A percentile compares a stretch with the other conserved stretches of the same genome.
phyloP scores from a whole-genome alignment of 1,140 invertebrate species.

The Euura saliciscinereae region DNA sequence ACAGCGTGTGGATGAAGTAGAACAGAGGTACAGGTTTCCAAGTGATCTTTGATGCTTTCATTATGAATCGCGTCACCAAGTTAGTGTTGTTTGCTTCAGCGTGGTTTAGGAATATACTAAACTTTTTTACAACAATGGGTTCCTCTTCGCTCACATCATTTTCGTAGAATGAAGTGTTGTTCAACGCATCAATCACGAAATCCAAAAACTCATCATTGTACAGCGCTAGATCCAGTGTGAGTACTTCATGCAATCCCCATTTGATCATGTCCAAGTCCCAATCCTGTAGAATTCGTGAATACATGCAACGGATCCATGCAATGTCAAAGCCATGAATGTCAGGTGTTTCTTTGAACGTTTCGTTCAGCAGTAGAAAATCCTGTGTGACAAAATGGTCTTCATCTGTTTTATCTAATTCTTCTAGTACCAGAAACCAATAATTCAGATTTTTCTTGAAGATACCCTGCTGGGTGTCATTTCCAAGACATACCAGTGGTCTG shows the following conservation, averaged over 20 bases:
- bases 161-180: constrained; percentile 47
- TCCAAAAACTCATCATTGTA: constrained; percentile 35
- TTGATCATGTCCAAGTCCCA: no score
- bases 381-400: constrained; percentile 66
- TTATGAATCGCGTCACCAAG: constrained; percentile 33
- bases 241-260: constrained; percentile 47
- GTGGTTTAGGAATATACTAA: constrained; percentile 31
- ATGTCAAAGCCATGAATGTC: constrained; percentile 36
- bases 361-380: constrained; percentile 51
- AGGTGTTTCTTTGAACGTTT: constrained; percentile 34
- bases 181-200: constrained; percentile 37
- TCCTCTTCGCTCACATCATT: constrained; percentile 19
- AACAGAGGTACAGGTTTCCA: constrained; percentile 52
- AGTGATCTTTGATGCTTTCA: constrained; percentile 24
- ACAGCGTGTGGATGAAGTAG: constrained; percentile 40
- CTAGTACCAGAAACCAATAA: constrained; percentile 59
- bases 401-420: constrained; percentile 67
- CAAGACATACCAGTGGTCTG: constrained; percentile 36
- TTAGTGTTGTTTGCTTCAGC: constrained; percentile 18
- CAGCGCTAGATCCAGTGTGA: constrained; percentile 28
- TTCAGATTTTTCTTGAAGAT: constrained; percentile 38
- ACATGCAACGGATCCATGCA: constrained; percentile 54
- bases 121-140: constrained; percentile 34
- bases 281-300: constrained; percentile 54
- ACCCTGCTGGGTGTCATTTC: constrained; percentile 1